Percentiles rank a stretch among this genome's conserved stretches.
Conservation (phyloP, 2,797 vertebrate species). For the Ateles fusciceps region DNA sequence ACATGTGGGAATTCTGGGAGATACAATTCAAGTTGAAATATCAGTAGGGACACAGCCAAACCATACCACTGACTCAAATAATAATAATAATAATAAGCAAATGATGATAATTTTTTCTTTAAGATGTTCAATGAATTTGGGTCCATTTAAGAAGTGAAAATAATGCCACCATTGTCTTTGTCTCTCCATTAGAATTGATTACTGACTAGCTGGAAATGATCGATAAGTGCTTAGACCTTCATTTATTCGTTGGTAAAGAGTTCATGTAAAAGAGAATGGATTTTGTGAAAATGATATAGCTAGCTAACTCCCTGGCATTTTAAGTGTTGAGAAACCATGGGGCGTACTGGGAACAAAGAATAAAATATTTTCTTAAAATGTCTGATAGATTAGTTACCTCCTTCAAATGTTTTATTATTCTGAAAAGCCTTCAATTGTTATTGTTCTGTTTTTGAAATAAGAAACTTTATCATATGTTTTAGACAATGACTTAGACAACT, state of each 20-base stretch:
- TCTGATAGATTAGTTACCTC: neutral
- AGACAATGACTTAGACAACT: neutral
- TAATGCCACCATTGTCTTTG: neutral
- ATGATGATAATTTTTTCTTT: neutral
- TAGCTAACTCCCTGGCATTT: neutral
- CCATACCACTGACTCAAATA: neutral
- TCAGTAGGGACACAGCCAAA: neutral
- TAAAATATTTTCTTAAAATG: neutral
- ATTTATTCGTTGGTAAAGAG: neutral
- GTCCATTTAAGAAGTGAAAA: neutral
- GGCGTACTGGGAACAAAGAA: neutral
- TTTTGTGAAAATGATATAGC: neutral
- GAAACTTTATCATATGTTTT: neutral
- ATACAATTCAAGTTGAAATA: neutral
- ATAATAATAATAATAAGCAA: neutral
- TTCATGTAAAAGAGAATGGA: neutral
- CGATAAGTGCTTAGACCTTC: neutral
- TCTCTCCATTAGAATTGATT: neutral
- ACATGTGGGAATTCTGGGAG: neutral
- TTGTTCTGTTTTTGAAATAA: neutral
- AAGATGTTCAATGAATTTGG: neutral
- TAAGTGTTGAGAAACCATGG: neutral
- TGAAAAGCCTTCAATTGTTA: neutral
- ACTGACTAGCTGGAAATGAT: neutral
- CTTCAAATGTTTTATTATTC: neutral